Evolutionary conservation across 2,797 vertebrate species (phyloP).

Genomic region (Ptychobarbus kaznakovi): DNA sequence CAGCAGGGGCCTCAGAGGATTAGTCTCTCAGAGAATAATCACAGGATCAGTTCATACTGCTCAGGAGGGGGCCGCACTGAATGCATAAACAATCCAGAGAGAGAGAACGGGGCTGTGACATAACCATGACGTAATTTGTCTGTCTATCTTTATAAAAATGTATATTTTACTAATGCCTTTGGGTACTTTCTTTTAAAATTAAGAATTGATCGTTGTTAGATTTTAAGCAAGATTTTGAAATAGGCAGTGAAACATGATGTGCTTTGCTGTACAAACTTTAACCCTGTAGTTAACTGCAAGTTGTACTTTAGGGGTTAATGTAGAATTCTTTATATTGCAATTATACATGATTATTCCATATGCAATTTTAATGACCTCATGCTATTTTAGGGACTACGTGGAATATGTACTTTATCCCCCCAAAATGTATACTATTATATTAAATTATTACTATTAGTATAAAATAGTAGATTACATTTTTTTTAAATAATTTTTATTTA

Average conservation of each 20-base stretch:
- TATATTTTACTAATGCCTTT: not conserved
- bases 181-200: not conserved
- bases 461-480: not conserved
- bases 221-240: not conserved
- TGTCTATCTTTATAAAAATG: constrained; percentile 58
- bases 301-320: not conserved
- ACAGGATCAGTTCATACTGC: constrained; percentile 80
- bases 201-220: not conserved
- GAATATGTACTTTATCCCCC: no score
- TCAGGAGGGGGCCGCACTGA: constrained; percentile 76
- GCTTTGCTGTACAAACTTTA: not conserved
- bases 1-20: constrained; percentile 75
- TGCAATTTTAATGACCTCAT: not conserved
- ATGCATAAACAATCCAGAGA: constrained; percentile 69
- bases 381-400: not conserved
- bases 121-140: constrained; percentile 52
- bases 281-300: not conserved
- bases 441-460: not conserved
- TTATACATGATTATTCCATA: not conserved
- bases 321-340: not conserved
- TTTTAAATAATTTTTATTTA: not conserved
- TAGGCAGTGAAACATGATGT: not conserved
- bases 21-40: constrained; percentile 82
- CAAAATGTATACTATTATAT: not conserved
- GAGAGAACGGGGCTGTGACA: constrained; percentile 51